Conservation (phyloP, 2,797 vertebrate species). For the Typhlichthys eigenmanni region DNA sequence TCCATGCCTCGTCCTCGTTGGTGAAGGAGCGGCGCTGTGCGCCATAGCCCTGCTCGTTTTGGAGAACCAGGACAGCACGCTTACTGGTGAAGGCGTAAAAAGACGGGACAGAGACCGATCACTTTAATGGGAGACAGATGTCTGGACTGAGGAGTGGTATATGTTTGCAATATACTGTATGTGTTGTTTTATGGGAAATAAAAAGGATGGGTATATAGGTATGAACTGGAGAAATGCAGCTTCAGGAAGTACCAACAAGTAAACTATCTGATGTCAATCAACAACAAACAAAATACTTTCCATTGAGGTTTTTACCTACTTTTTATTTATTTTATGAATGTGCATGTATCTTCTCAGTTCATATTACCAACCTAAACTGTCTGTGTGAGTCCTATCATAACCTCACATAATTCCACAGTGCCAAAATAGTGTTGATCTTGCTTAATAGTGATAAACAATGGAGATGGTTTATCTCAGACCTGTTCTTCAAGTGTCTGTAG, state of each 20-base stretch:
- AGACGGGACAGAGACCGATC: background rate
- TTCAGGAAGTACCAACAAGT: no score
- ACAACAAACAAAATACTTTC: no score
- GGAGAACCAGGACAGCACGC: constrained; percentile 94
- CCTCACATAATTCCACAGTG: background rate
- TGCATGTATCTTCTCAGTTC: no score
- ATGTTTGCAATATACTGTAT: background rate
- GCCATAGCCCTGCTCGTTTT: constrained; percentile 89
- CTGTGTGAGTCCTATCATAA: no score
- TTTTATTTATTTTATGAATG: no score
- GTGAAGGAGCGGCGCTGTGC: constrained; percentile 91
- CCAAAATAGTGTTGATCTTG: constrained; percentile 32
- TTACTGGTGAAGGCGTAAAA: constrained; percentile 76
- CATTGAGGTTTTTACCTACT: background rate
- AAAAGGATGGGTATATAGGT: no score
- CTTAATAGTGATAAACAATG: constrained; percentile 34
- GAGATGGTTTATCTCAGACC: constrained; percentile 61
- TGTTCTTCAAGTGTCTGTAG: constrained; percentile 64
- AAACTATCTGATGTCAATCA: no score
- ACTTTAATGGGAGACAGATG: background rate
- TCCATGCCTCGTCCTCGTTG: constrained; percentile 97
- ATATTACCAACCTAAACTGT: no score
- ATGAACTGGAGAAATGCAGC: no score
- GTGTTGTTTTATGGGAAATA: no score
- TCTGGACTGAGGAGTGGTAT: constrained; percentile 1